Percentiles rank a stretch among this genome's conserved stretches.
Conservation (phyloP, 2,113 vertebrate genomes). For the Cebidichthys violaceus region DNA sequence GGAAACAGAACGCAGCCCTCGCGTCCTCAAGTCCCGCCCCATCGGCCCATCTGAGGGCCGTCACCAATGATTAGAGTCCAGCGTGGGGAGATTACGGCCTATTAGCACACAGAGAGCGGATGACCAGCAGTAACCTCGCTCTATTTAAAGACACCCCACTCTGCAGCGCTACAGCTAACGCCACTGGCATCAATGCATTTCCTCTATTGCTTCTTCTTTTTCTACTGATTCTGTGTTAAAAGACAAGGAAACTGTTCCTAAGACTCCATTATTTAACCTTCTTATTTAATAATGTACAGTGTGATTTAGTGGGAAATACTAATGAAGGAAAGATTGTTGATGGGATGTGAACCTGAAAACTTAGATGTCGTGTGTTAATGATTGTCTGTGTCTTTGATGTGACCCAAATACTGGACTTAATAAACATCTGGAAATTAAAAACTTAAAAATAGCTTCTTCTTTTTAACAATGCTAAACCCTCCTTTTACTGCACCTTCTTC, state of each 20-base stretch:
- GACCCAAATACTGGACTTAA: no score
- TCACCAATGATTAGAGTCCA: slow-evolving; percentile 84
- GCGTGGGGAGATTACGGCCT: slow-evolving; percentile 83
- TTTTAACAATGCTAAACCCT: background rate
- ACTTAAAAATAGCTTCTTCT: background rate
- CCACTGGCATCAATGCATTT: background rate
- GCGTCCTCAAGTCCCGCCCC: slow-evolving; percentile 64
- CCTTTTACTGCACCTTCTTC: background rate
- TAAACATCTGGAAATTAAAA: no score
- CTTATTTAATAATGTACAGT: no score
- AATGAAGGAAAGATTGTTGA: background rate
- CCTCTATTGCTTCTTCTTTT: background rate
- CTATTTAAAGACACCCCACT: slow-evolving; percentile 64
- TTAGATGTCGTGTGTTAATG: no score
- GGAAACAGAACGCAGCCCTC: slow-evolving; percentile 38
- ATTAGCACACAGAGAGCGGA: slow-evolving; percentile 79
- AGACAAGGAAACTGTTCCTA: no score
- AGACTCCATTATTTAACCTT: no score
- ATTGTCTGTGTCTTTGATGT: no score
- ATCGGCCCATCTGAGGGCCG: slow-evolving; percentile 79
- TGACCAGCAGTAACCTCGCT: slow-evolving; percentile 78
- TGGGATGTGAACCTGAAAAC: no score
- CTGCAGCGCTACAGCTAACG: background rate
- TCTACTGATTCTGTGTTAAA: background rate
- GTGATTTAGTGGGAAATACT: background rate